These are phyloP conservation scores for Smutsia gigantea DNA, from an alignment of 2,797 vertebrate genomes.

Conservation along the genomic window DNA sequence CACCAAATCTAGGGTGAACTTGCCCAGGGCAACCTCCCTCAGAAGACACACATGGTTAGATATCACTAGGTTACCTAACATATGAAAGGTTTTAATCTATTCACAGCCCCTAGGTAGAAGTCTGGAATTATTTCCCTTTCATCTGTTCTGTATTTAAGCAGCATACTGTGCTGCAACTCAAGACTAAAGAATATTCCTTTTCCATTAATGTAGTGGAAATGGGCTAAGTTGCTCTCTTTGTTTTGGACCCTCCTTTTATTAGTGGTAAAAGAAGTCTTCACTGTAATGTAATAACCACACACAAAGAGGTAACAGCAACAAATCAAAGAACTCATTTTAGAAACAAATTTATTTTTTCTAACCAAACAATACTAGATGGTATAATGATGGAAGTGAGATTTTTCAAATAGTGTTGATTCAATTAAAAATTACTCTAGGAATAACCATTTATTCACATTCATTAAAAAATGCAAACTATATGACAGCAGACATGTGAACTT, in stretches of 20 bases:
- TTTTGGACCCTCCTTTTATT: not conserved
- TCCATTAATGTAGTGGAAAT: not conserved
- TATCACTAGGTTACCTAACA: not conserved
- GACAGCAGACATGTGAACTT: not conserved
- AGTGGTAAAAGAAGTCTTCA: not conserved
- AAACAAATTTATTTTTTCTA: constrained; percentile 14
- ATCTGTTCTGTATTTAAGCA: constrained; percentile 4
- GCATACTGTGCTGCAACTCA: not conserved
- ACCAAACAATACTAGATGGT: not conserved
- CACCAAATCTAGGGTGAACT: too few species aligned
- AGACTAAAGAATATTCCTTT: not conserved
- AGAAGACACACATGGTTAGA: not conserved
- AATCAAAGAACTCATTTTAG: not conserved
- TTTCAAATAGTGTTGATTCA: not conserved
- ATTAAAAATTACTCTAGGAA: not conserved
- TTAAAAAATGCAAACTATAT: not conserved
- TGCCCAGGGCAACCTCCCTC: too few species aligned
- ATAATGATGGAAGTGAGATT: not conserved
- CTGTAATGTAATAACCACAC: not conserved
- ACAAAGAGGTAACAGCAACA: not conserved
- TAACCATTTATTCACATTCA: not conserved
- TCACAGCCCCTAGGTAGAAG: not conserved
- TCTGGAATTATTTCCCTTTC: not conserved
- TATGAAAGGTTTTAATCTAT: not conserved
- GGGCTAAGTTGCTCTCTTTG: not conserved